Evolutionary conservation across 2,888 invertebrate genomes (phyloP).

Genomic region (Atherix ibis): DNA sequence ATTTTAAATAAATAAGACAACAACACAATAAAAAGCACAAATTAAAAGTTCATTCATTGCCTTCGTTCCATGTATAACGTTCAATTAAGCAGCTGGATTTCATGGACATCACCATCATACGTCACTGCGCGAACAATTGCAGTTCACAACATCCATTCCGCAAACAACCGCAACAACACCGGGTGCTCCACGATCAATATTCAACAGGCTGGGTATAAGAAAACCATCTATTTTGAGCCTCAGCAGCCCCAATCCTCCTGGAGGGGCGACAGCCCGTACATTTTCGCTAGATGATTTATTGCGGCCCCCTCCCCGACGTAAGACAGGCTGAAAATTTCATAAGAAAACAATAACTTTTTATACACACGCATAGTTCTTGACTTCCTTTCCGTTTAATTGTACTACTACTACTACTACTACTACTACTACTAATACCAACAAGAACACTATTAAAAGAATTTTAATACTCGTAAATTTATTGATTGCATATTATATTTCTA

Average conservation of each 20-base stretch:
- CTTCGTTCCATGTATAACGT: background rate
- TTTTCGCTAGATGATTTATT: slow-evolving; percentile 81
- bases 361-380: no score
- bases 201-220: slow-evolving; percentile 73
- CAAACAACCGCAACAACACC: slow-evolving; percentile 33
- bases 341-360: no score
- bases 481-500: no score
- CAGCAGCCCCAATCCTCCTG: slow-evolving; percentile 43
- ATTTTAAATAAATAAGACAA: no score
- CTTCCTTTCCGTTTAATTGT: no score
- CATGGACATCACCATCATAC: slow-evolving; percentile 34
- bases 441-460: no score
- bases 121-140: slow-evolving; percentile 44
- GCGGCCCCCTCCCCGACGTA: slow-evolving; percentile 69
- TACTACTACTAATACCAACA: no score
- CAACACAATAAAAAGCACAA: no score
- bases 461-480: no score
- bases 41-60: no score
- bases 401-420: no score
- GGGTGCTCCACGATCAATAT: slow-evolving; percentile 48
- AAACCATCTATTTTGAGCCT: slow-evolving; percentile 74
- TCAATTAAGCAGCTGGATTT: slow-evolving; percentile 19
- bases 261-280: slow-evolving; percentile 57
- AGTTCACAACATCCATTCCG: slow-evolving; percentile 35
- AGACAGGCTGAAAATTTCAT: slow-evolving; percentile 36